phyloP scores from a whole-genome alignment of 2,888 invertebrate species.

The Fragum fragum region DNA sequence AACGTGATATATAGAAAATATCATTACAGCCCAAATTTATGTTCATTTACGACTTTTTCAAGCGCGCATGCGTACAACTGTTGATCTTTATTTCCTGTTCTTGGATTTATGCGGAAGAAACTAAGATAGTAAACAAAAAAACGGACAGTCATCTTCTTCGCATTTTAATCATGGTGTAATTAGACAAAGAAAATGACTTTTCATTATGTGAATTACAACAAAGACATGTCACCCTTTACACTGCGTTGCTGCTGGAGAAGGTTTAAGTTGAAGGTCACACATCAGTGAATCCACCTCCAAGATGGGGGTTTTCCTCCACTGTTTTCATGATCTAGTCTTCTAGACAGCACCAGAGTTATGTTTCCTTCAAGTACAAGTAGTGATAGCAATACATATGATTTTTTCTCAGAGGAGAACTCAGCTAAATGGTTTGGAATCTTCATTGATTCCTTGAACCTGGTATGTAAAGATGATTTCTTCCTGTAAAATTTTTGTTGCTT shows the following conservation, averaged over 20 bases:
- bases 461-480: constrained; percentile 87
- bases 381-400: constrained; percentile 90
- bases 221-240: constrained; percentile 20
- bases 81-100: constrained; percentile 72
- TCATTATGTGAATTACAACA: constrained; percentile 21
- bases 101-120: constrained; percentile 76
- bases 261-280: constrained; percentile 70
- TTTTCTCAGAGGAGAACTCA: constrained; percentile 95
- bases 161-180: constrained; percentile 47
- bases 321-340: constrained; percentile 38
- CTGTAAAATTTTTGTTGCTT: no score
- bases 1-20: no score
- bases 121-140: constrained; percentile 60
- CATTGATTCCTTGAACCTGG: constrained; percentile 95
- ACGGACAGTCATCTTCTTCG: constrained; percentile 41
- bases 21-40: constrained; percentile 6
- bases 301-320: constrained; percentile 65
- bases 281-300: constrained; percentile 66
- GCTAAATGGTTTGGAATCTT: constrained; percentile 97
- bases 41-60: constrained; percentile 24
- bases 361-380: constrained; percentile 69
- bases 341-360: constrained; percentile 65
- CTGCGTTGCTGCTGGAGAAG: constrained; percentile 42
- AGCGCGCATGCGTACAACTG: constrained; percentile 68
- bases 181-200: constrained; percentile 36